Base-by-base conservation (phyloP, 2,797 vertebrate species). In the Fistularia tabacaria region DNA sequence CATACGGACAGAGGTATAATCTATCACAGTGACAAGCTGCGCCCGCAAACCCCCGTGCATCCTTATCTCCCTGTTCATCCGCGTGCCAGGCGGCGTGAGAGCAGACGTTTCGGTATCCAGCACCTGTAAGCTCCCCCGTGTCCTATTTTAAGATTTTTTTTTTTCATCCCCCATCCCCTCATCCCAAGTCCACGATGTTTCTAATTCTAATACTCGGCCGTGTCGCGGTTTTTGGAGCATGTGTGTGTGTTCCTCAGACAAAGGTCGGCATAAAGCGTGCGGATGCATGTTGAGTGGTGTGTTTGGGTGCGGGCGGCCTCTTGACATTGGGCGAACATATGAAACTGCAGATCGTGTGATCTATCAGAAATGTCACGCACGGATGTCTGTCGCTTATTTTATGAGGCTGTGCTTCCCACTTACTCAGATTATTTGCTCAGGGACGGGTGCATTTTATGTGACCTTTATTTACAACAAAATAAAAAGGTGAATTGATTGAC, bases 21-120 rank as follows among this genome's bases (percentile, higher is more conserved):
- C 80, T 73, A 84, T 87, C 79, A 83, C 56, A 40, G 42, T 80
- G 81, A 77, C 78, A 61, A 56, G 58, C 61, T 15, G 3, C 37
- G 9, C 49, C 10, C 43, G 6, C 51, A n/a, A n/a, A n/a, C n/a
- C n/a, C n/a, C n/a, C n/a, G n/a, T n/a, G 38, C 8, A 6, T 37
- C 38, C 38, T 10, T 3, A 0, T 48, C 51, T 51, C 44, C 47
- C 13, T 40, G 38, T 1, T 66, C 54, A 7, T 56, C 37, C 50
- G 6, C 38, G 47, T 56, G 36, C 52, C 53, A 36, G 46, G 38
- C 11, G 39, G 14, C 5, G 15, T 37, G 51, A 62, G 44, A 54
- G 54, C 54, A 46, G 53, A 11, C 47, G 40, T 49, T 39, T 47
- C 44, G 50, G 25, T 25, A 25, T 25, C 25, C 25, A 1, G 10